These are phyloP conservation scores for Gandaritis pyraliata DNA, from an alignment of 2,888 invertebrate genomes.

Conservation along the genomic window DNA sequence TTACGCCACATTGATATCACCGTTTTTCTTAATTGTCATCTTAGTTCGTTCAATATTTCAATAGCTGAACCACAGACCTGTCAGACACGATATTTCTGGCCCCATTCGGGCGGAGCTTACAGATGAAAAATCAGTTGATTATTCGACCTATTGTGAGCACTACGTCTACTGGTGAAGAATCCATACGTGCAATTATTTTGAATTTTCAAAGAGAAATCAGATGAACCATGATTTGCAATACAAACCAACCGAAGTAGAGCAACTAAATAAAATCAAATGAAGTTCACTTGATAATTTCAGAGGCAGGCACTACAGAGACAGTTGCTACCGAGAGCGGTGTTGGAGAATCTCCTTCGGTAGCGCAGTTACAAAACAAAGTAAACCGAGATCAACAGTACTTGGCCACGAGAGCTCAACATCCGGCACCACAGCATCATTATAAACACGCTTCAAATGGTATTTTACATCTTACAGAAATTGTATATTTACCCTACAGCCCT, in stretches of 20 bases:
- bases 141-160: no score
- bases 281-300: constrained; percentile 48
- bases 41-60: no score
- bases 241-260: constrained; percentile 9
- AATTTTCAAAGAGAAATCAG: no score
- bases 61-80: no score
- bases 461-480: neutral
- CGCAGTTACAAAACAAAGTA: constrained; percentile 91
- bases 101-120: no score
- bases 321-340: constrained; percentile 77
- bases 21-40: no score
- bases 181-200: no score
- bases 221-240: no score
- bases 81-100: no score
- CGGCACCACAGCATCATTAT: constrained; percentile 83
- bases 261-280: constrained; percentile 27
- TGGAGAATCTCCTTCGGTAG: constrained; percentile 91
- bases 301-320: constrained; percentile 73
- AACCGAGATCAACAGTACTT: constrained; percentile 91
- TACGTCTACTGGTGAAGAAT: no score
- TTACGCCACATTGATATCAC: no score
- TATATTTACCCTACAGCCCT: neutral
- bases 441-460: constrained; percentile 78
- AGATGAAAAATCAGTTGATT: no score
- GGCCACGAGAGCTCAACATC: constrained; percentile 87